A percentile compares a stretch with the other conserved stretches of the same genome.
Evolutionary conservation across 2,888 invertebrate genomes (phyloP).

Genomic region (Rhagophthalmus giganteus): DNA sequence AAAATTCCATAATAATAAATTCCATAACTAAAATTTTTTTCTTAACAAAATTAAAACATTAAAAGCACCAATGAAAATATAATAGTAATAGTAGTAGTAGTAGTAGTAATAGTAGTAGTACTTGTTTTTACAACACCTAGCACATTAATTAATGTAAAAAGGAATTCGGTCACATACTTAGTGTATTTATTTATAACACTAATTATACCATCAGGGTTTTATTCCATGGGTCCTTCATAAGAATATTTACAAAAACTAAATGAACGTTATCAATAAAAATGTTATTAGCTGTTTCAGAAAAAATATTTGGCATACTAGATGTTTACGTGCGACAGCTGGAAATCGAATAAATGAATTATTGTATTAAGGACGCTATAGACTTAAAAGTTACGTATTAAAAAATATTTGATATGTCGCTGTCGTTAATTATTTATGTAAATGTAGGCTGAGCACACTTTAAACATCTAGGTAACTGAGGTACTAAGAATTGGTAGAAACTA

Average conservation of each 20-base stretch:
- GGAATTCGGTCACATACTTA: too few species aligned
- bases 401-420: background rate
- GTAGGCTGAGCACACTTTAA: slow-evolving; percentile 1
- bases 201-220: background rate
- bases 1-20: too few species aligned
- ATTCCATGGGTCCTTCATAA: background rate
- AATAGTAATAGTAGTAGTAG: background rate
- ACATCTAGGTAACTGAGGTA: slow-evolving; percentile 5
- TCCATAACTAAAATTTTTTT: too few species aligned
- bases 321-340: slow-evolving; percentile 1
- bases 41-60: too few species aligned
- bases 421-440: background rate
- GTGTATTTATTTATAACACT: background rate
- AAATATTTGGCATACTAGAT: slow-evolving; percentile 7
- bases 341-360: slow-evolving; percentile 1
- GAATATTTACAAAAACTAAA: slow-evolving; percentile 9
- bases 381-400: background rate
- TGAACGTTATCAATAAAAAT: slow-evolving; percentile 16
- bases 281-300: slow-evolving; percentile 1
- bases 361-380: background rate
- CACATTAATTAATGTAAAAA: too few species aligned
- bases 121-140: background rate
- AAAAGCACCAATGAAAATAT: background rate
- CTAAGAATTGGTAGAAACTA: slow-evolving; percentile 18
- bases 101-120: background rate